phyloP scores from a whole-genome alignment of 2,797 vertebrate species.

The Gephyroberyx darwinii region DNA sequence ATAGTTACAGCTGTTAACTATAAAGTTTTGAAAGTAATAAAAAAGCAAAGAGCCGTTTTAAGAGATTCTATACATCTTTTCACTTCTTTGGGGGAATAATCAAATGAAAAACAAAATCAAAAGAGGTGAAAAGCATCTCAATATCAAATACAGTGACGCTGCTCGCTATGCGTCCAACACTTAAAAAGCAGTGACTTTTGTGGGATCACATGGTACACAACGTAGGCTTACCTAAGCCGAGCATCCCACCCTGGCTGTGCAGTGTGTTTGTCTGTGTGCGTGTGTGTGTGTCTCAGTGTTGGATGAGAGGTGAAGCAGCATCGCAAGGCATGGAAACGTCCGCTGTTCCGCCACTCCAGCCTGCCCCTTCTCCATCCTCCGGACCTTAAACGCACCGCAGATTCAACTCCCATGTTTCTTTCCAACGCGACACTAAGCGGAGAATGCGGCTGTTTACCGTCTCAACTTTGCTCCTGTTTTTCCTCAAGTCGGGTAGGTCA shows the following conservation, averaged over 20 bases:
- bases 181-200: background rate
- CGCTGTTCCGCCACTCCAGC: constrained; percentile 37
- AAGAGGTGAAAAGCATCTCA: background rate
- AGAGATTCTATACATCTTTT: no score
- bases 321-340: constrained; percentile 12
- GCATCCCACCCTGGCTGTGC: no score
- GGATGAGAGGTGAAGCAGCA: constrained; percentile 30
- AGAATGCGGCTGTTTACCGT: constrained; percentile 87
- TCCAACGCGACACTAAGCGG: constrained; percentile 64
- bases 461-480: constrained; percentile 86
- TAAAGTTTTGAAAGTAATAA: no score
- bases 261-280: background rate
- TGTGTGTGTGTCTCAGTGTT: background rate
- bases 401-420: constrained; percentile 54
- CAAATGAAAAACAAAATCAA: no score
- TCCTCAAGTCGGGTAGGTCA: constrained; percentile 84
- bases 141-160: background rate
- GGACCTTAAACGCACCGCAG: constrained; percentile 37
- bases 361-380: constrained; percentile 20
- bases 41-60: no score
- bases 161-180: no score
- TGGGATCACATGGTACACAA: constrained; percentile 15
- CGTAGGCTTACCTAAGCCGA: no score
- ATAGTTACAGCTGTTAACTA: no score
- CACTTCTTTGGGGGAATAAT: no score